A percentile compares a stretch with the other conserved stretches of the same genome.
phyloP scores from a whole-genome alignment of 2,113 vertebrate genomes.

The Erinaceus europaeus region DNA sequence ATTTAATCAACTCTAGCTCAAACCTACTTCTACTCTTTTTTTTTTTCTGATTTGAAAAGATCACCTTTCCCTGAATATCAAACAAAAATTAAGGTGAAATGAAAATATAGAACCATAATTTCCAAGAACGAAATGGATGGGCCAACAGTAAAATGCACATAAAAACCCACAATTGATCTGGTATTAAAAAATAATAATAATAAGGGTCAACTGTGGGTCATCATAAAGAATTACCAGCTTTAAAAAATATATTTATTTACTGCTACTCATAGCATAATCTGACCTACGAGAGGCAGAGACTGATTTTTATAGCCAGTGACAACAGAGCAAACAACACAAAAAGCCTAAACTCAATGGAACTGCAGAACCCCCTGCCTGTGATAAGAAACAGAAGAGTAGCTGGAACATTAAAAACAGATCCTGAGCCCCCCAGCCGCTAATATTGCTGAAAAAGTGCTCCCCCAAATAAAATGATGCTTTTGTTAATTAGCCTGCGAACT shows the following conservation, averaged over 20 bases:
- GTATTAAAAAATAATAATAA: constrained; percentile 67
- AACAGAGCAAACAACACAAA: too few relatives aligned
- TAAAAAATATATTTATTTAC: constrained; percentile 65
- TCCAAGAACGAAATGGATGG: constrained; percentile 81
- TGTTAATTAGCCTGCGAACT: constrained; percentile 78
- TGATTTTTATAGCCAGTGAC: constrained; percentile 72
- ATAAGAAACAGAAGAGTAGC: constrained; percentile 73
- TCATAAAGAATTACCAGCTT: constrained; percentile 60
- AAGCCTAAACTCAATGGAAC: constrained; percentile 61
- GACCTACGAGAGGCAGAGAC: constrained; percentile 72
- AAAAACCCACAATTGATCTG: constrained; percentile 74
- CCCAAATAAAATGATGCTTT: constrained; percentile 75
- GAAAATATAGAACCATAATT: constrained; percentile 79
- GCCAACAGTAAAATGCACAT: constrained; percentile 85
- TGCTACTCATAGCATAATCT: constrained; percentile 64
- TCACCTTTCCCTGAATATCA: constrained; percentile 85
- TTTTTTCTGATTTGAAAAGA: constrained; percentile 78
- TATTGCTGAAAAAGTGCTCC: constrained; percentile 86
- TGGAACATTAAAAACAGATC: constrained; percentile 75
- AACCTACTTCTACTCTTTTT: constrained; percentile 74
- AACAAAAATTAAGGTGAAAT: constrained; percentile 77
- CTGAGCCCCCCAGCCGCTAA: constrained; percentile 82
- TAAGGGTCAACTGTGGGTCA: constrained; percentile 69
- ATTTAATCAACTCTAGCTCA: constrained; percentile 74
- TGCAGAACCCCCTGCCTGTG: constrained; percentile 69